phyloP scores from a whole-genome alignment of 2,888 invertebrate genomes.

The Rhagium mordax region DNA sequence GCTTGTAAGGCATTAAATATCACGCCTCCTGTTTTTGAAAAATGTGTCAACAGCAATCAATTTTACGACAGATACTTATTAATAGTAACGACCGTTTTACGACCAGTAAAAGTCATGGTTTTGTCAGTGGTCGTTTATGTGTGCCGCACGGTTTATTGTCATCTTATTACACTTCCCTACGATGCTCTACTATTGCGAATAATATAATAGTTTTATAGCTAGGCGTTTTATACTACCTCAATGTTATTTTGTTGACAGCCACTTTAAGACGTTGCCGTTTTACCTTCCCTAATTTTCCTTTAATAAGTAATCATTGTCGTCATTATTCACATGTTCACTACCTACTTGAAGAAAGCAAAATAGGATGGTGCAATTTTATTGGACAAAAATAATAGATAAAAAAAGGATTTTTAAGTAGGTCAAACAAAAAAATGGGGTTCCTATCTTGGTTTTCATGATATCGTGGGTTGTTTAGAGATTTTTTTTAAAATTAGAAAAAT shows the following conservation, averaged over 20 bases:
- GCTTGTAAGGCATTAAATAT: conserved; percentile 58
- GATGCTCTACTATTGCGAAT: conserved; percentile 17
- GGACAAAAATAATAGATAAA: too few relatives aligned
- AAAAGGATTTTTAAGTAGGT: too few relatives aligned
- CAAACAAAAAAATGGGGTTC: too few relatives aligned
- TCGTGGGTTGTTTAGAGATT: too few relatives aligned
- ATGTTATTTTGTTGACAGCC: neutral
- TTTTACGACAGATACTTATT: conserved; percentile 75
- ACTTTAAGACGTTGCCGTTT: too few relatives aligned
- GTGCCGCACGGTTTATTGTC: conserved; percentile 53
- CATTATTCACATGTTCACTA: too few relatives aligned
- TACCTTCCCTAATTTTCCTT: too few relatives aligned
- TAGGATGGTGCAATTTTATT: too few relatives aligned
- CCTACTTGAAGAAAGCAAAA: too few relatives aligned
- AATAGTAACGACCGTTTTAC: conserved; percentile 75
- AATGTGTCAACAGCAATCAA: conserved; percentile 75
- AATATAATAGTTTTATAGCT: conserved; percentile 23
- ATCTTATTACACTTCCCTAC: conserved; percentile 45
- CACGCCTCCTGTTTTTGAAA: conserved; percentile 68
- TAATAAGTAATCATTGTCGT: too few relatives aligned
- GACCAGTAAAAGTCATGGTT: conserved; percentile 72
- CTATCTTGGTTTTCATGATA: too few relatives aligned
- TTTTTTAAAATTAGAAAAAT: too few relatives aligned
- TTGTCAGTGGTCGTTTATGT: conserved; percentile 61
- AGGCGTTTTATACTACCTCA: conserved; percentile 11